These are phyloP conservation scores for Atta cephalotes DNA, from an alignment of 1,140 invertebrate genomes.

Conservation along the genomic window DNA sequence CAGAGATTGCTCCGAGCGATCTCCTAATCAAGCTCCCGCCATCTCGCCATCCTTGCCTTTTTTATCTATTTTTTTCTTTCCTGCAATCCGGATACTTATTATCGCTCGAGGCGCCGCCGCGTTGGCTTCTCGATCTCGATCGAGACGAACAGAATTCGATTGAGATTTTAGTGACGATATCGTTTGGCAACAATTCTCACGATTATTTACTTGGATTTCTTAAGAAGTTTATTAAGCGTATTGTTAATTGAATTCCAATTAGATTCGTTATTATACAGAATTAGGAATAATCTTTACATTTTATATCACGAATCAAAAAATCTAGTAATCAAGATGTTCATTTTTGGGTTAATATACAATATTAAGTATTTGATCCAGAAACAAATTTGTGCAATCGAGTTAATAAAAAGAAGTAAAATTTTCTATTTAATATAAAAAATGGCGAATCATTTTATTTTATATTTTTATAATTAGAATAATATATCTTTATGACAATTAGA, in stretches of 20 bases:
- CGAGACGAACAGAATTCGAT: constrained; percentile 44
- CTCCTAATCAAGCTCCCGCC: constrained; percentile 77
- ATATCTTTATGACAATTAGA: too few species aligned
- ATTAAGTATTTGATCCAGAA: too few species aligned
- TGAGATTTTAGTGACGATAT: constrained; percentile 34
- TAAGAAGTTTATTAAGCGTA: neutral
- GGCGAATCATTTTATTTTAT: too few species aligned
- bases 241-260: neutral
- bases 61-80: constrained; percentile 15
- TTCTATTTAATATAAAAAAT: too few species aligned
- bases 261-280: neutral
- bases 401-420: too few species aligned
- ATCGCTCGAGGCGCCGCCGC: constrained; percentile 20
- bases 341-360: too few species aligned
- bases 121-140: constrained; percentile 67
- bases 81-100: constrained; percentile 50
- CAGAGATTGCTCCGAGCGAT: constrained; percentile 77
- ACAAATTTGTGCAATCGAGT: too few species aligned
- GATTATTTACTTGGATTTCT: neutral
- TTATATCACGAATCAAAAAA: too few species aligned
- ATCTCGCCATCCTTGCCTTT: constrained; percentile 29
- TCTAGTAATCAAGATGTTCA: too few species aligned
- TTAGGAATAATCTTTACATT: neutral
- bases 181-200: constrained; percentile 18
- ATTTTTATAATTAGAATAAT: too few species aligned